Base-by-base conservation (phyloP, 2,797 vertebrate genomes). In the Acridotheres tristis region DNA sequence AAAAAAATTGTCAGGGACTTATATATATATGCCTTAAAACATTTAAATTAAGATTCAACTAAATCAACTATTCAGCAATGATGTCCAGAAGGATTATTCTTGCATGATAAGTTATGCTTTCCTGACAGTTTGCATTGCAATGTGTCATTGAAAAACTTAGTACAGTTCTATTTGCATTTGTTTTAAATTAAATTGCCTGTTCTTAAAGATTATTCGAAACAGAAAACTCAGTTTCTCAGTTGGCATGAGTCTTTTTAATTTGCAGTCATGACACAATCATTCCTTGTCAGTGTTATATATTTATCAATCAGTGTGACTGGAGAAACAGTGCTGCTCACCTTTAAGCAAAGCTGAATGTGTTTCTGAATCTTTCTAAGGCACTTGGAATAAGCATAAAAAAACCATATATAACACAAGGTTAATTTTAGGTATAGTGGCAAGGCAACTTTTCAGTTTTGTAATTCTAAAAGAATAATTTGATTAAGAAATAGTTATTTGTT, bases 351-450 rank as follows among this genome's bases (percentile, higher is more conserved):
- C 40, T 40, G 40, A 50, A 55, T 72, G 14, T 65, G 14, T 30
- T 96, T 80, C 42, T 69, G 34, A 71, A 58, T 27, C 22, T 55
- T 91, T 88, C 25, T 72, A n/a, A 83, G 18, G 7, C 8, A 45
- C 73, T 78, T 76, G n/a, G 18, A 90, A 53, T 75, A 75, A 80
- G 19, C 11, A 12, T 61, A 71, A n/a, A 83, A 83, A 80, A 58
- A 13, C 0, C 0, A 0, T 13, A 27, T 20, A 3, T 45, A 59
- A 50, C 23, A 48, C 7, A 62, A 45, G 9, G 1, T 34, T 74
- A 13, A 7, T 42, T 88, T 36, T 68, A 66, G 51, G 55, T 30
- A 22, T 10, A 72, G 19, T 30, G 11, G 20, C 30, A 83, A 63
- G n/a, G 9, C 13, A 67, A 3, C 1, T 80, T 67, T 74, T 78